These are phyloP conservation scores for Salvator merianae DNA, from an alignment of 2,113 vertebrate genomes.

Conservation along the genomic window DNA sequence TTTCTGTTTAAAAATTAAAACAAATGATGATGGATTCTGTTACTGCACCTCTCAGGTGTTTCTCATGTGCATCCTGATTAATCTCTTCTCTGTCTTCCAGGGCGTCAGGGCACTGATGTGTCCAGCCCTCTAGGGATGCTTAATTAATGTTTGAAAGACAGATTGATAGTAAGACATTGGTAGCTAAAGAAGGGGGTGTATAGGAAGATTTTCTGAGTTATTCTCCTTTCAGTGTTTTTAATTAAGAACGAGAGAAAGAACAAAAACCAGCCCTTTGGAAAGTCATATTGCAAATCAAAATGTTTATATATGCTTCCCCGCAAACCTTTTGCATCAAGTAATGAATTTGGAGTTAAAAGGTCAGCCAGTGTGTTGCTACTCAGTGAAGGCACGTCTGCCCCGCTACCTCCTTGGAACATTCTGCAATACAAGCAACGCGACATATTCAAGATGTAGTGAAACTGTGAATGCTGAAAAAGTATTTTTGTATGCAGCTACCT, in stretches of 20 bases:
- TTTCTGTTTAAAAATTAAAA: neutral
- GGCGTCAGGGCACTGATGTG: neutral
- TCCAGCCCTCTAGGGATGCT: neutral
- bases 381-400: accelerated
- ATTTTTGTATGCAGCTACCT: constrained; percentile 1
- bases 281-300: neutral
- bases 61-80: neutral
- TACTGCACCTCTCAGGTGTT: neutral
- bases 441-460: neutral
- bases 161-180: constrained; percentile 7
- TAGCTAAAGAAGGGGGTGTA: neutral
- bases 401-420: constrained; percentile 37
- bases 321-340: neutral
- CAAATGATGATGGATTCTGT: neutral
- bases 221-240: neutral
- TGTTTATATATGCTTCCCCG: neutral
- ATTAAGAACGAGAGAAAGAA: neutral
- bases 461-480: constrained; percentile 32
- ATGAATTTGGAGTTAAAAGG: neutral
- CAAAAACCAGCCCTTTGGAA: neutral
- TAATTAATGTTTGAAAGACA: neutral
- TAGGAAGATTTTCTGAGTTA: neutral
- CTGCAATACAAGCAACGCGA: constrained; percentile 16
- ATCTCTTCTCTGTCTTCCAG: neutral
- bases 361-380: neutral